A percentile compares a stretch with the other conserved stretches of the same genome.
These are phyloP conservation scores for Anguilla rostrata DNA, from an alignment of 2,113 vertebrate genomes.

Conservation along the genomic window DNA sequence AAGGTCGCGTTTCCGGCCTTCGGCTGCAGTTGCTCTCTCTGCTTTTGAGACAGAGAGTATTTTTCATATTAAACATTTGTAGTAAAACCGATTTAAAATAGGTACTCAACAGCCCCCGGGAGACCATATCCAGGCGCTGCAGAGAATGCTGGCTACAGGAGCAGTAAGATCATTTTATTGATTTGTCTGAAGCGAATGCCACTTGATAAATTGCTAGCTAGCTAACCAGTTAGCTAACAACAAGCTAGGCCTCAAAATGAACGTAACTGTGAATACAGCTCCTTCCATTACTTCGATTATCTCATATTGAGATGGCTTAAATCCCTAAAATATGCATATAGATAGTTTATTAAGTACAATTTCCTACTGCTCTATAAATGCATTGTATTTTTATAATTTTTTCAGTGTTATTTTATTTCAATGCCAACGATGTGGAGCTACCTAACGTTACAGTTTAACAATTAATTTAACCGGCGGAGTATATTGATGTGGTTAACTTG, in stretches of 20 bases:
- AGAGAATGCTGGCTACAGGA: constrained; percentile 74
- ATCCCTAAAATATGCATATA: no score
- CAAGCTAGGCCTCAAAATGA: neutral
- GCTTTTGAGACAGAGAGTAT: constrained; percentile 18
- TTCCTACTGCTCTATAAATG: no score
- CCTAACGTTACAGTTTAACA: no score
- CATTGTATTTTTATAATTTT: no score
- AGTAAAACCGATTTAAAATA: constrained; percentile 22
- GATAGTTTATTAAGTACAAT: no score
- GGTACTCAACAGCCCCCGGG: constrained; percentile 6
- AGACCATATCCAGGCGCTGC: constrained; percentile 25
- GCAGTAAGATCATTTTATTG: constrained; percentile 59
- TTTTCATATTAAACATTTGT: constrained; percentile 29
- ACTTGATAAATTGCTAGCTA: neutral
- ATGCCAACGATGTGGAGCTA: no score
- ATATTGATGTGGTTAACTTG: no score
- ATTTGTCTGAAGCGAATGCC: neutral
- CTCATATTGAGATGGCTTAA: no score
- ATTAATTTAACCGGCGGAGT: no score
- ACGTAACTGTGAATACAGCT: neutral
- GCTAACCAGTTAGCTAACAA: neutral
- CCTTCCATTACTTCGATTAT: no score
- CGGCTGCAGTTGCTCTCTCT: neutral
- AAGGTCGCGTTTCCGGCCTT: constrained; percentile 17
- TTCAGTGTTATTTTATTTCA: no score